phyloP scores from a whole-genome alignment of 2,797 vertebrate species.

The Borostomias antarcticus region DNA sequence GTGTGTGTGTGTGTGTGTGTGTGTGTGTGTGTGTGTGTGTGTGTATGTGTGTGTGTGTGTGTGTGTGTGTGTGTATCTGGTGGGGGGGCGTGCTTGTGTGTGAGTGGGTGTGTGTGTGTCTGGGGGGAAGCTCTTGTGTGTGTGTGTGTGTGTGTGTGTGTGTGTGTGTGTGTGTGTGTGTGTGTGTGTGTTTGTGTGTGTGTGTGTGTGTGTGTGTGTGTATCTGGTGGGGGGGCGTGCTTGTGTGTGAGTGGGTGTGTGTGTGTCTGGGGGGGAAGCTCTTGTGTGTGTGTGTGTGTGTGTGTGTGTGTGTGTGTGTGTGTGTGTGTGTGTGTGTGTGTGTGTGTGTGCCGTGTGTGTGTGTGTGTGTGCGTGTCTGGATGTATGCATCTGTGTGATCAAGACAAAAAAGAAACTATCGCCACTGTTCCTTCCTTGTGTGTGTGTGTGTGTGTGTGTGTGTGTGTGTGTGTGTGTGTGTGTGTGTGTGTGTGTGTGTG shows the following conservation, averaged over 20 bases:
- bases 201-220: no score
- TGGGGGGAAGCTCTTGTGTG: not conserved
- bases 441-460: not conserved
- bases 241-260: not conserved
- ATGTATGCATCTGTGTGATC: conserved; percentile 1
- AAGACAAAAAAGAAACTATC: not conserved
- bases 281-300: no score
- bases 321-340: not conserved
- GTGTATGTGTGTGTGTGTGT: conserved; percentile 7
- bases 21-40: conserved; percentile 8
- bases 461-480: conserved; percentile 7
- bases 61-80: not conserved
- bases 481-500: not conserved
- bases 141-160: conserved; percentile 16
- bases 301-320: conserved; percentile 1
- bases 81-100: not conserved
- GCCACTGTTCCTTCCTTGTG: not conserved
- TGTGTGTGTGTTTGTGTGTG: conserved; percentile 2
- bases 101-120: conserved; percentile 3
- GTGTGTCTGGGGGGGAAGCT: no score
- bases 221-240: no score
- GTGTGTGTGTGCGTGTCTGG: not conserved
- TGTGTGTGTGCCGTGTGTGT: not conserved
- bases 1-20: not conserved
- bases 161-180: not conserved